phyloP scores from a whole-genome alignment of 2,888 invertebrate species.

The Pycnomerus fuliginosus region DNA sequence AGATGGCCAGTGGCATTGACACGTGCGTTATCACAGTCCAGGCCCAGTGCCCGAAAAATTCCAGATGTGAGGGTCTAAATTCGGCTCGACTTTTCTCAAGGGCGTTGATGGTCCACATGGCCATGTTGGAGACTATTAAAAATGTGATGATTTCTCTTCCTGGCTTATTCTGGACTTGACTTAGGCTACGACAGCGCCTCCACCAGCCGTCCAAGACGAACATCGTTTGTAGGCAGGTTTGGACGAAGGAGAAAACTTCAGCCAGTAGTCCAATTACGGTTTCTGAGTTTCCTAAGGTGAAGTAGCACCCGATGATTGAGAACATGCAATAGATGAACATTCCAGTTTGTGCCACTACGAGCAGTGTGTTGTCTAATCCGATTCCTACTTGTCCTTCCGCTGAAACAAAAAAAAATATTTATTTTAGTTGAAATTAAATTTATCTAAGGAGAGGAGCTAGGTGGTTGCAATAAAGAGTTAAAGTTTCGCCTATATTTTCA shows the following conservation, averaged over 20 bases:
- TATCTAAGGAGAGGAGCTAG: too few relatives aligned
- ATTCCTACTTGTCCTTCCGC: conserved; percentile 35
- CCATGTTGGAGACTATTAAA: conserved; percentile 83
- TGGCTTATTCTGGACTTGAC: conserved; percentile 83
- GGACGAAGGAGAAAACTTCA: conserved; percentile 80
- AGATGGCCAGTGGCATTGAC: conserved; percentile 89
- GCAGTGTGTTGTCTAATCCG: conserved; percentile 78
- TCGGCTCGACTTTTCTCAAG: conserved; percentile 88
- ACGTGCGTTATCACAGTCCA: conserved; percentile 96
- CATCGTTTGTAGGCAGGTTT: conserved; percentile 88
- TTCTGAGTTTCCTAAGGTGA: conserved; percentile 72
- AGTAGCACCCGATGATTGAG: conserved; percentile 90
- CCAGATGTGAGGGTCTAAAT: conserved; percentile 87
- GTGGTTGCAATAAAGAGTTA: too few relatives aligned
- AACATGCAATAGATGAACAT: conserved; percentile 90
- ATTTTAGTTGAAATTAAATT: not conserved
- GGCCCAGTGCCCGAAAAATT: conserved; percentile 91
- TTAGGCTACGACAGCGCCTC: conserved; percentile 75
- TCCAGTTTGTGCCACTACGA: conserved; percentile 89
- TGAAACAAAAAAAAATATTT: conserved; percentile 18
- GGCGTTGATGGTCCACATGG: conserved; percentile 94
- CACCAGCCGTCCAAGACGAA: conserved; percentile 89
- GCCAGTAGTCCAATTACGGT: conserved; percentile 81
- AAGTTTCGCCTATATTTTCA: too few relatives aligned
- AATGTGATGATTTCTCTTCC: conserved; percentile 94